Conservation (phyloP, 2,888 invertebrate species). For the Nemapogon koenigi region DNA sequence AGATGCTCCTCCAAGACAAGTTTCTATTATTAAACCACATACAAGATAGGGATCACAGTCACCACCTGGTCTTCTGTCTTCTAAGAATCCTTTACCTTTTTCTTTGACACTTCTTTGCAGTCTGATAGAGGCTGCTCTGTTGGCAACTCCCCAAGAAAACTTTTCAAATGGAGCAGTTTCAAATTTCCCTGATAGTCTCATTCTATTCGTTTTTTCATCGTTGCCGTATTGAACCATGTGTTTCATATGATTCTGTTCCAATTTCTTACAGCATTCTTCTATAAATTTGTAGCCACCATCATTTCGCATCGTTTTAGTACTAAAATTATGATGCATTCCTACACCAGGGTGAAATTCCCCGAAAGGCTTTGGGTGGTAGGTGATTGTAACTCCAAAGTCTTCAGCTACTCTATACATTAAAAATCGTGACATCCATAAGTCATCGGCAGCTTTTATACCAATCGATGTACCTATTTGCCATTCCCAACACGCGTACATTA, state of each 20-base stretch:
- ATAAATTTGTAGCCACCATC: slow-evolving; percentile 76
- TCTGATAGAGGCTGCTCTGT: slow-evolving; percentile 90
- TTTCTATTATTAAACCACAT: slow-evolving; percentile 58
- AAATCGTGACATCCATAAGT: slow-evolving; percentile 87
- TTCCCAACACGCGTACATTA: slow-evolving; percentile 93
- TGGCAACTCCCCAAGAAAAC: slow-evolving; percentile 89
- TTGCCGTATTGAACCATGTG: slow-evolving; percentile 94
- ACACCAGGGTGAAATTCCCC: slow-evolving; percentile 86
- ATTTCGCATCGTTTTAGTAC: slow-evolving; percentile 82
- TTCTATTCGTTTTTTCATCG: slow-evolving; percentile 90
- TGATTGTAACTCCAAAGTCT: slow-evolving; percentile 78
- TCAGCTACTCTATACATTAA: slow-evolving; percentile 84
- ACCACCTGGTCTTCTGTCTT: slow-evolving; percentile 90
- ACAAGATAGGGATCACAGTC: slow-evolving; percentile 86
- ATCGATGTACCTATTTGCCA: slow-evolving; percentile 89
- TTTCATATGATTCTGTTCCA: slow-evolving; percentile 85
- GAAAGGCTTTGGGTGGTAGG: slow-evolving; percentile 76
- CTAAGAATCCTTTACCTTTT: slow-evolving; percentile 90
- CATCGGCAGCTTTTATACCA: slow-evolving; percentile 83
- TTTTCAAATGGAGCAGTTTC: slow-evolving; percentile 95
- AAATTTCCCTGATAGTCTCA: slow-evolving; percentile 90
- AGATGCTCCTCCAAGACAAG: slow-evolving; percentile 29
- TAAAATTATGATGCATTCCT: slow-evolving; percentile 91
- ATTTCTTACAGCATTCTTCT: slow-evolving; percentile 88
- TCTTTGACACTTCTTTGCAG: slow-evolving; percentile 88